Percentiles rank a stretch among this genome's conserved stretches.
Evolutionary conservation across 2,888 invertebrate species (phyloP).

Genomic region (Amiota mariae): DNA sequence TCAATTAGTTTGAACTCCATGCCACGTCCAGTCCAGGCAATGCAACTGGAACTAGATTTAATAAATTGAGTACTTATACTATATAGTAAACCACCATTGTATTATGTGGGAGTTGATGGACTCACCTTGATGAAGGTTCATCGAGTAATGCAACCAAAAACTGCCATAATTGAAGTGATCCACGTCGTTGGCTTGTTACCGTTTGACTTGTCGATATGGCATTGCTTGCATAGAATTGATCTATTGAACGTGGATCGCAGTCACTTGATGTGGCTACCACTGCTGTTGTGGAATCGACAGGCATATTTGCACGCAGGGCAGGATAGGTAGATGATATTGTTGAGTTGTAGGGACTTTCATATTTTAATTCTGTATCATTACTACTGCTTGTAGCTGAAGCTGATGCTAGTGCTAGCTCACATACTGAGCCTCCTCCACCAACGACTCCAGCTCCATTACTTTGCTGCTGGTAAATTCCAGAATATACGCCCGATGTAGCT

Average conservation of each 20-base stretch:
- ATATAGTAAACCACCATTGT: background rate
- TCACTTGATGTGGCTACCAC: slow-evolving; percentile 67
- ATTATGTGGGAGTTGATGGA: background rate
- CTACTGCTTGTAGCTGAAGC: slow-evolving; percentile 43
- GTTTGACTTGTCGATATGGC: slow-evolving; percentile 68
- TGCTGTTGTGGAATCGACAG: slow-evolving; percentile 69
- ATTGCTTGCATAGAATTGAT: slow-evolving; percentile 68
- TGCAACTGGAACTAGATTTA: slow-evolving; percentile 81
- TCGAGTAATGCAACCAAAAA: slow-evolving; percentile 89
- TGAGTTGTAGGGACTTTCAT: slow-evolving; percentile 70
- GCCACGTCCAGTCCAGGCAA: slow-evolving; percentile 95
- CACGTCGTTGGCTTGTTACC: slow-evolving; percentile 78
- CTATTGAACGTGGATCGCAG: slow-evolving; percentile 58
- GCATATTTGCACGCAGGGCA: slow-evolving; percentile 59
- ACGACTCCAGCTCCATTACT: slow-evolving; percentile 46
- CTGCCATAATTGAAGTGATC: slow-evolving; percentile 95
- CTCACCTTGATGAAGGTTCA: slow-evolving; percentile 76
- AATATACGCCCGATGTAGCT: slow-evolving; percentile 56
- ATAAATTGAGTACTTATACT: background rate
- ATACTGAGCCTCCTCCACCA: slow-evolving; percentile 46
- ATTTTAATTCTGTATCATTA: slow-evolving; percentile 66
- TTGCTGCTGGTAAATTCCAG: slow-evolving; percentile 44
- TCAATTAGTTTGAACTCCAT: slow-evolving; percentile 97
- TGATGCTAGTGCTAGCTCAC: slow-evolving; percentile 61
- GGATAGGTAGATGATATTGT: slow-evolving; percentile 70